Percentiles rank a stretch among this genome's conserved stretches.
Conservation (phyloP, 2,888 invertebrate genomes). For the Podabrus alpinus region DNA sequence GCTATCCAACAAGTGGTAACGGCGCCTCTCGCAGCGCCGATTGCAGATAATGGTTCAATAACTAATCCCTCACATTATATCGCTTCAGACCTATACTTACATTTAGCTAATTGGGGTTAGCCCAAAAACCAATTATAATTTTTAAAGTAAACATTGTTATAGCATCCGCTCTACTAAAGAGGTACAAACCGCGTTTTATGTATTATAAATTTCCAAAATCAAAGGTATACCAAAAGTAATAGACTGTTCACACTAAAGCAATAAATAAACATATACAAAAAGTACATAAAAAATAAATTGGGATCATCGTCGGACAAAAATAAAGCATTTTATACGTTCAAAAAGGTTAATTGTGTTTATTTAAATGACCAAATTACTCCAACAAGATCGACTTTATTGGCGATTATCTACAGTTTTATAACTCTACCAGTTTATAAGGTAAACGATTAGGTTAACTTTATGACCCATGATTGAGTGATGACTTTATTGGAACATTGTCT, state of each 20-base stretch:
- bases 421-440: conserved; percentile 11
- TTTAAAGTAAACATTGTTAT: conserved; percentile 51
- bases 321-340: neutral
- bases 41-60: conserved; percentile 53
- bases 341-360: neutral
- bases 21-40: conserved; percentile 50
- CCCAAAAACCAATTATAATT: conserved; percentile 53
- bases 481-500: conserved; percentile 32
- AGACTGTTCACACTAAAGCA: conserved; percentile 11
- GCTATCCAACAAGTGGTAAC: conserved; percentile 35
- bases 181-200: conserved; percentile 32
- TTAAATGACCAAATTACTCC: neutral
- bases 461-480: conserved; percentile 37
- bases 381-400: neutral
- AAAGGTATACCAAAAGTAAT: conserved; percentile 7
- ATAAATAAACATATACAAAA: neutral
- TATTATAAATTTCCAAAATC: conserved; percentile 27
- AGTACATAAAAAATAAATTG: neutral
- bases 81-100: conserved; percentile 52
- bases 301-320: neutral
- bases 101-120: conserved; percentile 54
- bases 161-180: conserved; percentile 42
- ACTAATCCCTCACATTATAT: conserved; percentile 51
- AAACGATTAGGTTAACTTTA: conserved; percentile 30
- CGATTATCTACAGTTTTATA: conserved; percentile 22